These are phyloP conservation scores for Harpegnathos saltator DNA, from an alignment of 1,140 invertebrate genomes.

Conservation along the genomic window DNA sequence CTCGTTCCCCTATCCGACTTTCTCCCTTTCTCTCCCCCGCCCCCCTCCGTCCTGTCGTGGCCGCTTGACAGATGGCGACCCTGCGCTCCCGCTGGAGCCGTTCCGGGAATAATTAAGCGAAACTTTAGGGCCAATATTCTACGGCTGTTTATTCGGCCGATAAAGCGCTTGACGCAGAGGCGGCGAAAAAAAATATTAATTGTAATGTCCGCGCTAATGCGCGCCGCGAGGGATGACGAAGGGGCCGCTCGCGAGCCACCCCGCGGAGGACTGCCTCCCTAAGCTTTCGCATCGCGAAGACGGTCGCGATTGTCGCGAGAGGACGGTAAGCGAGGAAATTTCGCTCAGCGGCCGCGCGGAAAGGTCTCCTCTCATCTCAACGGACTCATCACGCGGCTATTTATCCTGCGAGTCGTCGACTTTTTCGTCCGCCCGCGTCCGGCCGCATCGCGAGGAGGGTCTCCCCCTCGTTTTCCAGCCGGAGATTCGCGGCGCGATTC, in stretches of 20 bases:
- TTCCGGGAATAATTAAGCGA: constrained; percentile 72
- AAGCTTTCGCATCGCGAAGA: constrained; percentile 61
- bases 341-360: no score
- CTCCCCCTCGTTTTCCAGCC: no score
- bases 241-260: constrained; percentile 57
- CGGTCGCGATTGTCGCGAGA: constrained; percentile 65
- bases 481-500: constrained; percentile 49
- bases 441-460: no score
- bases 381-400: no score
- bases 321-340: no score
- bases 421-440: no score
- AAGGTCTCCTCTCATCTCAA: no score
- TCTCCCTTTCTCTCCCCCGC: background rate
- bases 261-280: constrained; percentile 66
- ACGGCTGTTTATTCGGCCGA: constrained; percentile 68
- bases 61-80: constrained; percentile 60
- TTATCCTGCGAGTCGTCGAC: no score
- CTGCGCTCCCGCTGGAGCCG: constrained; percentile 20
- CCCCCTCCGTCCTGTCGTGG: no score
- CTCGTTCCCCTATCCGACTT: background rate
- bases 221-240: constrained; percentile 36
- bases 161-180: constrained; percentile 62
- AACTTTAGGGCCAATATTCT: constrained; percentile 62
- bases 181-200: constrained; percentile 68
- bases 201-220: constrained; percentile 69